Conservation (phyloP, 2,888 invertebrate genomes). For the Synanthedon vespiformis region DNA sequence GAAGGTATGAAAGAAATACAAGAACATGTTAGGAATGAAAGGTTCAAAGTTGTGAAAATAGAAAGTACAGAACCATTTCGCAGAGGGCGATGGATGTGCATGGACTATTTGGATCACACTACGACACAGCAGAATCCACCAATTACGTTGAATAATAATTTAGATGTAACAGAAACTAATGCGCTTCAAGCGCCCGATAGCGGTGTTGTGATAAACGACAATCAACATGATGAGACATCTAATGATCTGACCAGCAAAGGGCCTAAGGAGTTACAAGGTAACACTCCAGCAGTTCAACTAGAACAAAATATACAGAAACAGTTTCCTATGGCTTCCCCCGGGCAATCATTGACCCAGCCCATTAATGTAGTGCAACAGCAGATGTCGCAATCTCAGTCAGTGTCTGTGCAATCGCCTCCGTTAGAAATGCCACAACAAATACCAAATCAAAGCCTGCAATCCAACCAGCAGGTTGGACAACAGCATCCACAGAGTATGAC, state of each 20-base stretch:
- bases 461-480: constrained; percentile 52
- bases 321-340: constrained; percentile 65
- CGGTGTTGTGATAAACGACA: constrained; percentile 65
- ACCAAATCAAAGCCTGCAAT: constrained; percentile 53
- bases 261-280: constrained; percentile 61
- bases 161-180: constrained; percentile 53
- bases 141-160: constrained; percentile 58
- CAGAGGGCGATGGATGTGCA: constrained; percentile 93
- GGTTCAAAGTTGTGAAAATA: constrained; percentile 95
- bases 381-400: constrained; percentile 45
- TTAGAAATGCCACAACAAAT: constrained; percentile 66
- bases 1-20: constrained; percentile 74
- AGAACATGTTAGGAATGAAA: constrained; percentile 81
- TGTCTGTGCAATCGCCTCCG: constrained; percentile 64
- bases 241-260: constrained; percentile 62
- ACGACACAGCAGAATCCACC: constrained; percentile 66
- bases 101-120: constrained; percentile 92
- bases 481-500: constrained; percentile 68
- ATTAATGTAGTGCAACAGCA: constrained; percentile 56
- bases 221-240: constrained; percentile 62
- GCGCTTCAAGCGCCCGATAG: constrained; percentile 59
- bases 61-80: constrained; percentile 95
- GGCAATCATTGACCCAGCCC: constrained; percentile 64
- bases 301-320: constrained; percentile 64
- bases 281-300: constrained; percentile 50